Evolutionary conservation across 2,888 invertebrate species (phyloP), one percentile per base, ranked within the genome.

Genomic region (Epicampocera succincta): DNA sequence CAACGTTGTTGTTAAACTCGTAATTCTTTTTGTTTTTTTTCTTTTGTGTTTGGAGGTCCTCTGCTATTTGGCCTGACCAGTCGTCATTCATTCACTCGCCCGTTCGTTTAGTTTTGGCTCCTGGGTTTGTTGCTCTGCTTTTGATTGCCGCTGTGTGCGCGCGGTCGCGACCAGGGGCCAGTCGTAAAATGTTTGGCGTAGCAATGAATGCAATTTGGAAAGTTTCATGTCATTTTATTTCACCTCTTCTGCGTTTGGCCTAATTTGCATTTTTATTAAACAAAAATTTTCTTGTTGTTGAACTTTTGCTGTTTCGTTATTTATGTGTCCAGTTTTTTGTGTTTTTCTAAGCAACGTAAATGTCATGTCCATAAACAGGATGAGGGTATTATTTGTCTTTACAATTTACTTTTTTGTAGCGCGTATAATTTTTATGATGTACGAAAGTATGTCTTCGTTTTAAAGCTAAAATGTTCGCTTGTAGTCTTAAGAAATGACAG

Each of bases 251-350:
- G 44, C 73, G 60, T 72, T 72, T 48, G 66, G 56, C 58, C 78
- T 84, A 81, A 86, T 86, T 86, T 86, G 85, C 86, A 86, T 86
- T 85, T 84, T 72, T 75, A 80, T 85, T 83, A 56, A 78, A 60
- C n/a, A 75, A 40, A 50, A 65, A 13, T 25, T 74, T 61, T 46
- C 50, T 33, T 38, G 25, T 60, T 50, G 13, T 52, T 17, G 38
- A 9, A 40, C 13, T 61, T 83, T 78, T 71, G 52, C 65, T 52
- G 73, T 72, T 85, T n/a, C n/a, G n/a, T n/a, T 84, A 84, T 85
- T 86, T 85, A 85, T 84, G 84, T 77, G 84, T 83, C 84, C 85
- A 84, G 83, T 85, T 84, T 74, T 33, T 25, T 13, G n/a, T 77
- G 65, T 82, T 78, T 17, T 65, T 73, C 63, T 69, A 56, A 69